A percentile compares a stretch with the other conserved stretches of the same genome.
Evolutionary conservation across 1,140 invertebrate genomes (phyloP).

Genomic region (Steinernema feltiae): DNA sequence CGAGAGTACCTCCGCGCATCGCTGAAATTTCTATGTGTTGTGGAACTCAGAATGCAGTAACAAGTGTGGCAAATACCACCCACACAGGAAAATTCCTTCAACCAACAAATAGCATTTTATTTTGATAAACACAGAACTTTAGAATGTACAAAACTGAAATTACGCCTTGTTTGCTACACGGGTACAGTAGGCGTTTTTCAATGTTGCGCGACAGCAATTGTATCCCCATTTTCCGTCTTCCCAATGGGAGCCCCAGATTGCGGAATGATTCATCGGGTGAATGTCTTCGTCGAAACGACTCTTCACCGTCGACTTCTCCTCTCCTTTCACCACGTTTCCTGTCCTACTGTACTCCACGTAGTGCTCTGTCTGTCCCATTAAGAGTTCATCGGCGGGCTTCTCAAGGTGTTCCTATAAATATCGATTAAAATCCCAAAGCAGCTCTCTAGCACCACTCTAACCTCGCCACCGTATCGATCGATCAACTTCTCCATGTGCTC

Average conservation of each 20-base stretch:
- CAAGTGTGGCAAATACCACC: not conserved
- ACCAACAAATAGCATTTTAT: not conserved
- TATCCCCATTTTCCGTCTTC: slow-evolving; percentile 84
- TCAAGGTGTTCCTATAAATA: slow-evolving; percentile 67
- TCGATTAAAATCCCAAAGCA: not conserved
- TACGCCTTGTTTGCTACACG: not conserved
- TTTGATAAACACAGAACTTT: not conserved
- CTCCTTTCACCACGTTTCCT: slow-evolving; percentile 77
- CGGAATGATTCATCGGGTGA: slow-evolving; percentile 57
- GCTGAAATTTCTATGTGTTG: not conserved
- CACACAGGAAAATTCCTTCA: too few species aligned
- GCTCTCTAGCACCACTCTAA: too few species aligned
- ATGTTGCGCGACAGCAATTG: slow-evolving; percentile 80
- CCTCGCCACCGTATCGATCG: slow-evolving; percentile 50
- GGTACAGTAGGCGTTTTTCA: slow-evolving; percentile 70
- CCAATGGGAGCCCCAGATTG: slow-evolving; percentile 94
- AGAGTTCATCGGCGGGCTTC: slow-evolving; percentile 73
- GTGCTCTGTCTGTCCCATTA: slow-evolving; percentile 88
- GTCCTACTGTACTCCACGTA: slow-evolving; percentile 91
- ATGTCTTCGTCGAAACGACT: slow-evolving; percentile 89
- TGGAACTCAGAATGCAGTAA: not conserved
- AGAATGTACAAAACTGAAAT: not conserved
- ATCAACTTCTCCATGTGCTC: slow-evolving; percentile 66
- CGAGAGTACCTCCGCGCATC: not conserved
- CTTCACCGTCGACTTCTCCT: slow-evolving; percentile 76